These are phyloP conservation scores for Peromyscus californicus DNA, from an alignment of 2,113 vertebrate species.

Conservation along the genomic window DNA sequence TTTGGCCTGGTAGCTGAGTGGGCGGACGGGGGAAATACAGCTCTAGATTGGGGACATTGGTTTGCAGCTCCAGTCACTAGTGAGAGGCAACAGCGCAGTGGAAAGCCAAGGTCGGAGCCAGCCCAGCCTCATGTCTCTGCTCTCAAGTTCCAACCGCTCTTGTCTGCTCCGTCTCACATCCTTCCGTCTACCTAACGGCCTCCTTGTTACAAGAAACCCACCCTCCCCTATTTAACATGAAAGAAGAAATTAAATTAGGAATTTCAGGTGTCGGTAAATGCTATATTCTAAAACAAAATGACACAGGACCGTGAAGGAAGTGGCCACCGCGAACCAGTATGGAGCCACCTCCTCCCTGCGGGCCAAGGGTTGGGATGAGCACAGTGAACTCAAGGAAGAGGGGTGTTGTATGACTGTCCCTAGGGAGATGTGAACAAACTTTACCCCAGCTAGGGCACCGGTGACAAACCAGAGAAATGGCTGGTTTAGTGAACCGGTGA, in stretches of 20 bases:
- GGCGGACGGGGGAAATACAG: neutral
- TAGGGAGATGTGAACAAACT: neutral
- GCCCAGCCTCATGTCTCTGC: neutral
- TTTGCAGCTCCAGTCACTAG: too few species aligned
- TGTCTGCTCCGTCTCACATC: fast-evolving
- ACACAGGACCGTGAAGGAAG: neutral
- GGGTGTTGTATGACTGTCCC: neutral
- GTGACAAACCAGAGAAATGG: too few species aligned
- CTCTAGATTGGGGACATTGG: fast-evolving
- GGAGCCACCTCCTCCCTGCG: neutral
- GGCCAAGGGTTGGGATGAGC: neutral
- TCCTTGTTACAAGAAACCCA: neutral
- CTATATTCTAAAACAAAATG: neutral
- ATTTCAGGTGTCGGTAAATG: neutral
- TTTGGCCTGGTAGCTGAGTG: neutral
- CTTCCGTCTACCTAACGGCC: neutral
- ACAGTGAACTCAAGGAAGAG: neutral
- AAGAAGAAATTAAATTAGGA: neutral
- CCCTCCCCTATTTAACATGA: too few species aligned
- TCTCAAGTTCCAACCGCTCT: fast-evolving
- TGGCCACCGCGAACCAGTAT: too few species aligned
- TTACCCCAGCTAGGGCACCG: neutral
- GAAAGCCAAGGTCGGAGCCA: neutral
- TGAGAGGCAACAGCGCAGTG: too few species aligned
- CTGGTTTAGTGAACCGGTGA: neutral